Conservation (phyloP, 1,140 invertebrate species). For the Papilio machaon region DNA sequence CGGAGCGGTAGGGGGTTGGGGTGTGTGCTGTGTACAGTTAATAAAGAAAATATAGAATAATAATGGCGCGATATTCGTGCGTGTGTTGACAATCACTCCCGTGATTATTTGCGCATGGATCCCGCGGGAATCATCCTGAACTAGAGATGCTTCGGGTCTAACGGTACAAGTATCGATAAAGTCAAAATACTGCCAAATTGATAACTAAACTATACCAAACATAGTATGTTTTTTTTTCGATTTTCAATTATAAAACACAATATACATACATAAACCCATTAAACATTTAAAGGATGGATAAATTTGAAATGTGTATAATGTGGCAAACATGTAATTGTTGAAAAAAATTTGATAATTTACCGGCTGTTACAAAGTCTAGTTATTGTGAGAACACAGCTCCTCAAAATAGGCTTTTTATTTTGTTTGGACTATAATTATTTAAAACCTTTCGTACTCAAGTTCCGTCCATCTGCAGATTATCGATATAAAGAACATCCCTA, state of each 20-base stretch:
- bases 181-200: not conserved
- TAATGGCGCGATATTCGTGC: constrained; percentile 65
- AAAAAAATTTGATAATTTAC: no score
- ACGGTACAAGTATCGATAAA: constrained; percentile 39
- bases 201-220: no score
- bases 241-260: no score
- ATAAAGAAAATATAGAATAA: constrained; percentile 66
- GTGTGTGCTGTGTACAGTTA: constrained; percentile 21
- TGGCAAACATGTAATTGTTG: no score
- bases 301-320: no score
- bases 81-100: constrained; percentile 77
- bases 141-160: constrained; percentile 21
- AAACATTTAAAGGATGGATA: no score
- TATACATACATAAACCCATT: no score
- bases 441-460: not conserved
- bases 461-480: not conserved
- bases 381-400: no score
- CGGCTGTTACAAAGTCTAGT: no score
- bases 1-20: constrained; percentile 24
- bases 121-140: constrained; percentile 53
- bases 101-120: constrained; percentile 71
- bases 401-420: no score
- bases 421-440: not conserved
- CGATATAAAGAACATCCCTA: constrained; percentile 46
- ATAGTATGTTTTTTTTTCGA: no score